Evolutionary conservation across 2,113 vertebrate species (phyloP).

Genomic region (Toxotes jaculatrix): DNA sequence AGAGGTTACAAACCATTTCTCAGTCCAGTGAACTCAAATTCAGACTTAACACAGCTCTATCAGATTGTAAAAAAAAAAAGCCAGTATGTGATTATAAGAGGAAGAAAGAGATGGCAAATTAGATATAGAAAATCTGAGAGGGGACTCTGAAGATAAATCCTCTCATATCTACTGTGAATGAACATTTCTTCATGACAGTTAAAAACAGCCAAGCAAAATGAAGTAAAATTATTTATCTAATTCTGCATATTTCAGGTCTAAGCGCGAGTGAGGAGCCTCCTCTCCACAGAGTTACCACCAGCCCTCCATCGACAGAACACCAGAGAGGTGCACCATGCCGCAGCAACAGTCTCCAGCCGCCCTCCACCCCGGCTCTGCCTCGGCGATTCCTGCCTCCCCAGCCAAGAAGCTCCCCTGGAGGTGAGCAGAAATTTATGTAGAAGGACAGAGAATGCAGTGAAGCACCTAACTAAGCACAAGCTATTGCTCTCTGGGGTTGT

Average conservation of each 20-base stretch:
- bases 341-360: constrained; percentile 76
- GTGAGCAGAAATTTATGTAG: constrained; percentile 41
- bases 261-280: constrained; percentile 78
- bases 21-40: constrained; percentile 50
- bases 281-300: constrained; percentile 69
- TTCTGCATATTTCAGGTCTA: constrained; percentile 61
- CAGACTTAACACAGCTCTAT: background rate
- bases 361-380: constrained; percentile 77
- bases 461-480: background rate
- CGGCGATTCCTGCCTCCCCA: constrained; percentile 78
- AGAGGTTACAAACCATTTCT: constrained; percentile 63
- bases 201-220: background rate
- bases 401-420: constrained; percentile 78
- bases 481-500: constrained; percentile 12
- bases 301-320: constrained; percentile 42
- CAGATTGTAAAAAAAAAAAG: background rate
- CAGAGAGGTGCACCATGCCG: constrained; percentile 66
- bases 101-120: background rate
- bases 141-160: background rate
- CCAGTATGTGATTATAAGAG: background rate
- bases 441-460: background rate
- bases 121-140: background rate
- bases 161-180: no score
- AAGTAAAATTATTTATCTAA: background rate
- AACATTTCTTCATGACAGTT: background rate